Evolutionary conservation across 1,140 invertebrate species (phyloP).

Genomic region (Myzus persicae): DNA sequence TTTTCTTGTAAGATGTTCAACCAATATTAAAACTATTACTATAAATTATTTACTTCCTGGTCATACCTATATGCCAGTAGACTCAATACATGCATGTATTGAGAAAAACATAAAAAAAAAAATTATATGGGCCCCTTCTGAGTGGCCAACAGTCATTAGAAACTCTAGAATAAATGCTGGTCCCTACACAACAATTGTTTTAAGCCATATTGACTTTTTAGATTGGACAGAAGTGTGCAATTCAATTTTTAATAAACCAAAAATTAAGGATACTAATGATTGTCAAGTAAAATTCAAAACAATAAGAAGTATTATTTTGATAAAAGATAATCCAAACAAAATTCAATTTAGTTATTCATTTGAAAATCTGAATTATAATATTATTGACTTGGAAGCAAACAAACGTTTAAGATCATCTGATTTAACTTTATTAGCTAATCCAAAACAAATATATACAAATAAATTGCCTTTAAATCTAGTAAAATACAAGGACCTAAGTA

Average conservation of each 20-base stretch:
- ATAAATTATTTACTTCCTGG: slow-evolving; percentile 43
- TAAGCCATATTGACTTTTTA: slow-evolving; percentile 28
- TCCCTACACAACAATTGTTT: slow-evolving; percentile 57
- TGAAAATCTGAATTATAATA: slow-evolving; percentile 8
- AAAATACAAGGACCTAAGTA: not conserved
- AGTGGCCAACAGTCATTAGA: slow-evolving; percentile 47
- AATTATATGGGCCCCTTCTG: slow-evolving; percentile 59
- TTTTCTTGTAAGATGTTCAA: slow-evolving; percentile 31
- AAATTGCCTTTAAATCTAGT: not conserved
- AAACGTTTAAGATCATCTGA: slow-evolving; percentile 23
- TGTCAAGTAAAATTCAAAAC: slow-evolving; percentile 23
- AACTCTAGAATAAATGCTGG: slow-evolving; percentile 47
- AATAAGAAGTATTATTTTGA: slow-evolving; percentile 36
- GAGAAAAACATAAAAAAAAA: slow-evolving; percentile 38
- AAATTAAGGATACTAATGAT: slow-evolving; percentile 18
- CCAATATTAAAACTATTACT: slow-evolving; percentile 41
- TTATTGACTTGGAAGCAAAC: slow-evolving; percentile 21
- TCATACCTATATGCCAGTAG: slow-evolving; percentile 43
- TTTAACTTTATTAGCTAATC: slow-evolving; percentile 7
- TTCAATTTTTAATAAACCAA: slow-evolving; percentile 27
- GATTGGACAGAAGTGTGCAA: slow-evolving; percentile 38
- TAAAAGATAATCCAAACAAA: not conserved
- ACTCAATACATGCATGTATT: slow-evolving; percentile 45
- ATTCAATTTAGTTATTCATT: slow-evolving; percentile 34
- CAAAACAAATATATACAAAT: slow-evolving; percentile 26